Conservation (phyloP, 2,888 invertebrate genomes). For the Heliconius ethilla region DNA sequence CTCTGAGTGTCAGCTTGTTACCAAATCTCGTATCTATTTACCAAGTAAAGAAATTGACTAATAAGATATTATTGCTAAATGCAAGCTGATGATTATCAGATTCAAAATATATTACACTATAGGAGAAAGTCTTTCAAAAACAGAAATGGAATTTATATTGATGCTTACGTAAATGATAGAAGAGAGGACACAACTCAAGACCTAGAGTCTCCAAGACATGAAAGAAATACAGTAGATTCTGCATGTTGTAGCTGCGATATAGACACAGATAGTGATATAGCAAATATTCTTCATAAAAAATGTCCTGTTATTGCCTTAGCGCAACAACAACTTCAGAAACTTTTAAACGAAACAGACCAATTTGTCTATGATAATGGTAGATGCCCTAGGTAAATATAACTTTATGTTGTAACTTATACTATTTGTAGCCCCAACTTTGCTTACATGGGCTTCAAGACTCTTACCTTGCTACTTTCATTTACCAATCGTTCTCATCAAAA, state of each 20-base stretch:
- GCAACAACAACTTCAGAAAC: conserved; percentile 65
- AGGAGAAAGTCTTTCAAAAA: conserved; percentile 69
- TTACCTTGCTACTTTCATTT: neutral
- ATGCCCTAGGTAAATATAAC: conserved; percentile 60
- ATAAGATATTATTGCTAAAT: conserved; percentile 1
- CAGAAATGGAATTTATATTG: conserved; percentile 51
- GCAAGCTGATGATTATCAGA: conserved; percentile 59
- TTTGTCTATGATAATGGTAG: conserved; percentile 63
- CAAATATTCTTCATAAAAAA: conserved; percentile 72
- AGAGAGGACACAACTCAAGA: conserved; percentile 54
- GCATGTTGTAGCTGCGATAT: conserved; percentile 63
- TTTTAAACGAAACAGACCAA: conserved; percentile 69
- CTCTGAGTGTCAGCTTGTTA: neutral
- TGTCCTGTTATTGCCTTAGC: conserved; percentile 72
- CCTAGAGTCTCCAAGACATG: conserved; percentile 57
- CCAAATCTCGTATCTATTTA: neutral
- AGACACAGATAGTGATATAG: conserved; percentile 65
- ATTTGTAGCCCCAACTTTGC: neutral
- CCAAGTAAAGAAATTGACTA: neutral
- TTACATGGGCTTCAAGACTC: neutral
- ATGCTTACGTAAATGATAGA: conserved; percentile 52
- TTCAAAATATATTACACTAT: conserved; percentile 68
- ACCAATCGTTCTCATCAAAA: no score
- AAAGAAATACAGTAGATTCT: conserved; percentile 42
- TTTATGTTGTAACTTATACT: neutral